Evolutionary conservation across 2,797 vertebrate species (phyloP).

Genomic region (Smutsia gigantea): DNA sequence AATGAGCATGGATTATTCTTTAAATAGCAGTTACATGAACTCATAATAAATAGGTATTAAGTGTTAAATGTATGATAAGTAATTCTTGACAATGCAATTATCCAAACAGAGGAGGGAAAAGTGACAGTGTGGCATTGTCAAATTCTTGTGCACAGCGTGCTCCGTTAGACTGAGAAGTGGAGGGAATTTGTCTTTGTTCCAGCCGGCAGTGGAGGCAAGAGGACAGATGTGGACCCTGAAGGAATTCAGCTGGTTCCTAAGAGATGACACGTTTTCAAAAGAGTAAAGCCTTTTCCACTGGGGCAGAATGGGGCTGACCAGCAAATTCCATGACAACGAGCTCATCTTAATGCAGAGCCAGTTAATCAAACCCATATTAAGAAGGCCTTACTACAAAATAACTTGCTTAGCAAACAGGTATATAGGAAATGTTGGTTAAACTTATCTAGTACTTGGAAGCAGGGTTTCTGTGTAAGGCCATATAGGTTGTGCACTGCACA

Average conservation of each 20-base stretch:
- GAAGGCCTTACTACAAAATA: neutral
- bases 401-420: neutral
- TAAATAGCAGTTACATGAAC: constrained; percentile 91
- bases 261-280: neutral
- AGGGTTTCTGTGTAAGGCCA: neutral
- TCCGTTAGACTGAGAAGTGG: neutral
- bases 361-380: neutral
- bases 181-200: constrained; percentile 24
- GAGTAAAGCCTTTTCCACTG: neutral
- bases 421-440: neutral
- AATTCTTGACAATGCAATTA: constrained; percentile 89
- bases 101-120: constrained; percentile 87
- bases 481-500: neutral
- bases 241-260: neutral
- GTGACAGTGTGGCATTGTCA: constrained; percentile 83
- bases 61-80: constrained; percentile 89
- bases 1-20: constrained; percentile 88
- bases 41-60: constrained; percentile 90
- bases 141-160: constrained; percentile 59
- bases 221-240: neutral
- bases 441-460: neutral
- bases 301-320: neutral
- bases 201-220: neutral
- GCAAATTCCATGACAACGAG: neutral
- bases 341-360: neutral